These are phyloP conservation scores for Limnodromus scolopaceus DNA, from an alignment of 2,797 vertebrate species.

Conservation along the genomic window DNA sequence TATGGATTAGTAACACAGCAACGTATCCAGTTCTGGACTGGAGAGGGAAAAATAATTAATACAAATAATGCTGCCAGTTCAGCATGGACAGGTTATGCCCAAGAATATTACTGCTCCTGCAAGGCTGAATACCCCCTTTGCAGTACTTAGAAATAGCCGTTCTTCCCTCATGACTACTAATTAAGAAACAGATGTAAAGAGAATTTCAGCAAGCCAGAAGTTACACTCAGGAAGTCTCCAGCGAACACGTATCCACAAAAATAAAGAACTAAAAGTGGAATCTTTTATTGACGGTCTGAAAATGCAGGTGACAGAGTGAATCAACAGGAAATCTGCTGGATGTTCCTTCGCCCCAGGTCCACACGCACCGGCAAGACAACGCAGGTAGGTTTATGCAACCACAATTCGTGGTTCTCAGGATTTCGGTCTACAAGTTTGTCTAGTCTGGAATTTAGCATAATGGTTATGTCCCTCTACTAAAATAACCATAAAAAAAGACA, in stretches of 20 bases:
- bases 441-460: neutral
- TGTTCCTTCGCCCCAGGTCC: neutral
- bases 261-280: neutral
- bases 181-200: slow-evolving; percentile 60
- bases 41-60: slow-evolving; percentile 52
- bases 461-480: neutral
- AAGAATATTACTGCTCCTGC: slow-evolving; percentile 30
- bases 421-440: neutral
- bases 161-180: slow-evolving; percentile 37
- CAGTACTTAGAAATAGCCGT: neutral
- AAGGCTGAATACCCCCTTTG: slow-evolving; percentile 13
- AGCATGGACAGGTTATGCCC: slow-evolving; percentile 16
- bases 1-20: slow-evolving; percentile 2
- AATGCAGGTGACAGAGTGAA: neutral
- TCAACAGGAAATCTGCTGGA: neutral
- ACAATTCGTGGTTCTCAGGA: neutral
- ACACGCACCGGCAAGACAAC: neutral
- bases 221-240: neutral
- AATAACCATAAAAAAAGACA: neutral
- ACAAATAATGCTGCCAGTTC: slow-evolving; percentile 43
- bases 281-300: neutral
- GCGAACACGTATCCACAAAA: neutral
- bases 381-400: neutral
- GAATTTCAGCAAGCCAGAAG: slow-evolving; percentile 8
- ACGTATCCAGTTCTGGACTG: neutral